Evolutionary conservation across 2,113 vertebrate species (phyloP), one percentile per base, ranked within the genome.

Genomic region (Entelurus aequoreus): DNA sequence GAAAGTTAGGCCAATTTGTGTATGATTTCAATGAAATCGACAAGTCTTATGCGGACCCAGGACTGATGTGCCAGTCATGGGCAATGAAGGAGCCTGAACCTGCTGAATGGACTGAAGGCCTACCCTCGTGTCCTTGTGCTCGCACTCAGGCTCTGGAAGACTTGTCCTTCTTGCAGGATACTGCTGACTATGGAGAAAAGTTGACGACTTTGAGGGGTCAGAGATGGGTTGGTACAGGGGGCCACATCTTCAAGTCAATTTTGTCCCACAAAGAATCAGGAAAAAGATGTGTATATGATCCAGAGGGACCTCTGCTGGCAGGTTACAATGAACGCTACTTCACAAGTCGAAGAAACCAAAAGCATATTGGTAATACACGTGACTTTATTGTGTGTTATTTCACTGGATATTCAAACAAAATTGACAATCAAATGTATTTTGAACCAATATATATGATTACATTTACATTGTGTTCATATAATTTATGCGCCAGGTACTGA

Each of bases 251-350:
- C 62, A 70, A 70, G 66, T 91, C 91, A 13, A 19, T 91, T 50
- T 82, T 92, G 38, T 72, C 84, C 55, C 92, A 89, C 71, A 76
- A 38, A 21, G 82, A 79, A 4, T 84, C 92, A n/a, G 91, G 80
- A 56, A 92, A 87, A 65, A 88, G 84, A 63, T 93, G 92, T 48
- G 83, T 89, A 28, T 93, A 92, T 48, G 88, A 91, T 48, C 76
- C 70, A 0, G 84, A 91, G 1, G 92, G 91, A 2, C 84, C 89
- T 9, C 78, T 93, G 70, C 71, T 89, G 77, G 83, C 79, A 4
- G 92, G 92, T 35, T 89, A 85, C 81, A 91, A 51, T 4, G 91
- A 92, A 16, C 89, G 90, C 60, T 92, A 88, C 86, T 90, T 90
- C 75, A 75, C 72, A 0, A 50, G 54, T n/a, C 40, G 79, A 66